phyloP scores from a whole-genome alignment of 2,113 vertebrate species.

The Clarias batrachus region DNA sequence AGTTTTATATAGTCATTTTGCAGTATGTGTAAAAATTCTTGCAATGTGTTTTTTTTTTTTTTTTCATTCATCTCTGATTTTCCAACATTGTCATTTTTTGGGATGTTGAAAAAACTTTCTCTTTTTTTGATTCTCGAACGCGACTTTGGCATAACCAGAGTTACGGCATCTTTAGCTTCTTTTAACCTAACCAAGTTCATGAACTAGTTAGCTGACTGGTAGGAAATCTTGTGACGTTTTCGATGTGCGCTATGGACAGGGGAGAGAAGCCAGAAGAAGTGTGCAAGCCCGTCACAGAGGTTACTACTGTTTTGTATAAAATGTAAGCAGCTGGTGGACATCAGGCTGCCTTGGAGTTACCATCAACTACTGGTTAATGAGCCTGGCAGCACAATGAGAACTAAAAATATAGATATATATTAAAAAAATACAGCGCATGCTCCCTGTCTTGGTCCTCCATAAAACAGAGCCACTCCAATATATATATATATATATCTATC shows the following conservation, averaged over 20 bases:
- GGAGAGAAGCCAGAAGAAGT: no score
- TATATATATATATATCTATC: not conserved
- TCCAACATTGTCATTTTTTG: not conserved
- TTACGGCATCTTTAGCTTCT: not conserved
- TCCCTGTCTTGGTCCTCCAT: constrained; percentile 23
- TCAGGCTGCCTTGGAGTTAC: not conserved
- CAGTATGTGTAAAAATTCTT: no score
- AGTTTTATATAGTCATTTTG: no score
- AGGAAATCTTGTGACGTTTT: not conserved
- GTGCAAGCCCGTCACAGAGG: not conserved
- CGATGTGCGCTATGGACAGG: not conserved
- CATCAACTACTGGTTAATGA: not conserved
- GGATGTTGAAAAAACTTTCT: not conserved
- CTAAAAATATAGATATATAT: not conserved
- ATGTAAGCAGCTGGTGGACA: not conserved
- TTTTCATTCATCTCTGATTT: not conserved
- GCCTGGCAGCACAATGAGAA: constrained; percentile 17
- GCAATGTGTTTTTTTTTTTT: no score
- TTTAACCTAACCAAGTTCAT: not conserved
- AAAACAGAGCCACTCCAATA: constrained; percentile 9
- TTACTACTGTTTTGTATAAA: not conserved
- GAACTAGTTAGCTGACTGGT: not conserved
- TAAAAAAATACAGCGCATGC: constrained; percentile 21
- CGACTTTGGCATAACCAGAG: not conserved
- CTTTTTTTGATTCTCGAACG: not conserved